Conservation (phyloP, 2,113 vertebrate genomes). For the Hippocampus zosterae region DNA sequence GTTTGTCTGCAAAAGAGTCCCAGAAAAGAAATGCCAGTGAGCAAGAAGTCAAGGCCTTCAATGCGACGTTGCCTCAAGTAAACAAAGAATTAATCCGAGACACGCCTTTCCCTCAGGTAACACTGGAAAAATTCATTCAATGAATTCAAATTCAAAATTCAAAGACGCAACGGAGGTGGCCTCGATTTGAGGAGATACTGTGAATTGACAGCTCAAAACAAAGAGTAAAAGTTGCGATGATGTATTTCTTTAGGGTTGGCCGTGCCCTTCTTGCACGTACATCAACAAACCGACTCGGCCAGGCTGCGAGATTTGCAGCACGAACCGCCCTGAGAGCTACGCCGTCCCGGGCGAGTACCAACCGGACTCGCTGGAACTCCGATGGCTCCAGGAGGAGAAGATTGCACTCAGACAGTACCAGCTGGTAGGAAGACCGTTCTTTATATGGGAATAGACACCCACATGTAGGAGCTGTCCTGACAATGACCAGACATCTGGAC, state of each 20-base stretch:
- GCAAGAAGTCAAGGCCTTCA: constrained; percentile 52
- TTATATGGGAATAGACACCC: neutral
- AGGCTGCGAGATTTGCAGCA: constrained; percentile 90
- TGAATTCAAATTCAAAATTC: too few species aligned
- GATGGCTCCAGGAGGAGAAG: constrained; percentile 74
- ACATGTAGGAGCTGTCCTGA: neutral
- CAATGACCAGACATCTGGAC: neutral
- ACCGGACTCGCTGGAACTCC: constrained; percentile 63
- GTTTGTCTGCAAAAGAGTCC: constrained; percentile 21
- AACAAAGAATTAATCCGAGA: constrained; percentile 37
- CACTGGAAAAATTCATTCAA: neutral
- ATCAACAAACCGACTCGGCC: constrained; percentile 85
- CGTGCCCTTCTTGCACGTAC: constrained; percentile 86
- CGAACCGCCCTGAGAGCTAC: constrained; percentile 72
- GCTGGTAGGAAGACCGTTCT: constrained; percentile 58
- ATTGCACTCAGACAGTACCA: constrained; percentile 72
- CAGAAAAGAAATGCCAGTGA: constrained; percentile 43
- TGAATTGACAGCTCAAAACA: neutral
- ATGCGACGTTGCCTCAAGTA: constrained; percentile 62
- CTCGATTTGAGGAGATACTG: neutral
- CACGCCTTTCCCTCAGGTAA: constrained; percentile 44
- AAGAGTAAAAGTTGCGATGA: neutral
- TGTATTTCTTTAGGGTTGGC: constrained; percentile 69
- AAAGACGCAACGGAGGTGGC: neutral
- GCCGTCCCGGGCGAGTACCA: constrained; percentile 54